These are phyloP conservation scores for Neodiprion fabricii DNA, from an alignment of 1,140 invertebrate genomes.

Conservation along the genomic window DNA sequence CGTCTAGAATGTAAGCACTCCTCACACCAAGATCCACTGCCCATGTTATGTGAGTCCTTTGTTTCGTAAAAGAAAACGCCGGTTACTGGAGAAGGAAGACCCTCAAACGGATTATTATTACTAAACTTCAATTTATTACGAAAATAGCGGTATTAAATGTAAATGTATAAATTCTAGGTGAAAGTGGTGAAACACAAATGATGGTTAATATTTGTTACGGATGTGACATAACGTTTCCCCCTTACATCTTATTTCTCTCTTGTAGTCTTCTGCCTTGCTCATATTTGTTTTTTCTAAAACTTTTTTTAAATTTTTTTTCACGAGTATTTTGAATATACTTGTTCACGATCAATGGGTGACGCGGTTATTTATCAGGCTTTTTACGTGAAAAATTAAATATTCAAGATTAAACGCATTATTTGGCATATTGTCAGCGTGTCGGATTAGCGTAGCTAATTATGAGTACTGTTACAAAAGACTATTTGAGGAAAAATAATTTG, in stretches of 20 bases:
- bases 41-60: conserved; percentile 47
- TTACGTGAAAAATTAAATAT: neutral
- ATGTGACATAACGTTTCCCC: conserved; percentile 2
- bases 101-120: conserved; percentile 7
- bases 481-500: neutral
- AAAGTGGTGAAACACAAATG: neutral
- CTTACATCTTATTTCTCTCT: conserved; percentile 7
- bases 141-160: conserved; percentile 12
- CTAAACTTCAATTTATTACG: neutral
- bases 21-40: conserved; percentile 52
- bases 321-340: neutral
- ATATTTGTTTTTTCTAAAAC: neutral
- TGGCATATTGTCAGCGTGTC: neutral
- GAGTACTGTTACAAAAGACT: neutral
- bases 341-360: neutral
- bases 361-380: neutral
- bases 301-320: too few relatives aligned
- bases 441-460: neutral
- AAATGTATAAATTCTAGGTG: neutral
- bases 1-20: conserved; percentile 53
- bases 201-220: neutral
- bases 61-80: conserved; percentile 6
- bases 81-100: neutral
- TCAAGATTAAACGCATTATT: neutral
- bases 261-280: neutral